These are phyloP conservation scores for Natator depressus DNA, from an alignment of 2,113 vertebrate genomes.

Conservation along the genomic window DNA sequence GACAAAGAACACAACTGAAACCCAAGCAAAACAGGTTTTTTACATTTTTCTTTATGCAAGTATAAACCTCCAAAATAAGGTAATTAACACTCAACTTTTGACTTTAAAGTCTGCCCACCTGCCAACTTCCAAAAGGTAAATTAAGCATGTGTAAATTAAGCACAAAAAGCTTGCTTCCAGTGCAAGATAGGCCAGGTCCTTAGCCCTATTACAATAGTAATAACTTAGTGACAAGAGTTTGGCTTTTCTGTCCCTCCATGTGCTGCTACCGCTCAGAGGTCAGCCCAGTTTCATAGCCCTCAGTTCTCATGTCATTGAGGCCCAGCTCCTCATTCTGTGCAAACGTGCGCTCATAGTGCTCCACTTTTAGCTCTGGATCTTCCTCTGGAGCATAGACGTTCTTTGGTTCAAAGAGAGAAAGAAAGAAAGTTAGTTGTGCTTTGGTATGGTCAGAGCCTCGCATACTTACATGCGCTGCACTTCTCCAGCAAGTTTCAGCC, in stretches of 20 bases:
- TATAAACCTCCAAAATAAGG: conserved; percentile 37
- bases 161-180: background rate
- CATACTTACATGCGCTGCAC: accelerated
- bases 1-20: background rate
- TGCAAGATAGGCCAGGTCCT: too few relatives aligned
- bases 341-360: conserved; percentile 86
- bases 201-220: background rate
- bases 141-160: background rate
- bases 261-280: conserved; percentile 51
- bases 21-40: background rate
- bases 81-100: background rate
- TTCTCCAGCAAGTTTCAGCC: background rate
- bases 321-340: conserved; percentile 96
- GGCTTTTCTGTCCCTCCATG: background rate
- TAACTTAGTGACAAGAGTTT: background rate
- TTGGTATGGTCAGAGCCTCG: accelerated
- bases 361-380: conserved; percentile 88
- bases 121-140: background rate
- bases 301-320: conserved; percentile 94
- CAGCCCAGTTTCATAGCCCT: conserved; percentile 78
- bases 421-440: background rate
- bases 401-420: conserved; percentile 63
- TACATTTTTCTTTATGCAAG: background rate
- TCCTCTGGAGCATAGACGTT: conserved; percentile 93
- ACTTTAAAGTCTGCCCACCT: background rate